These are phyloP conservation scores for Lacerta viridis DNA, from an alignment of 2,797 vertebrate genomes.

Conservation along the genomic window DNA sequence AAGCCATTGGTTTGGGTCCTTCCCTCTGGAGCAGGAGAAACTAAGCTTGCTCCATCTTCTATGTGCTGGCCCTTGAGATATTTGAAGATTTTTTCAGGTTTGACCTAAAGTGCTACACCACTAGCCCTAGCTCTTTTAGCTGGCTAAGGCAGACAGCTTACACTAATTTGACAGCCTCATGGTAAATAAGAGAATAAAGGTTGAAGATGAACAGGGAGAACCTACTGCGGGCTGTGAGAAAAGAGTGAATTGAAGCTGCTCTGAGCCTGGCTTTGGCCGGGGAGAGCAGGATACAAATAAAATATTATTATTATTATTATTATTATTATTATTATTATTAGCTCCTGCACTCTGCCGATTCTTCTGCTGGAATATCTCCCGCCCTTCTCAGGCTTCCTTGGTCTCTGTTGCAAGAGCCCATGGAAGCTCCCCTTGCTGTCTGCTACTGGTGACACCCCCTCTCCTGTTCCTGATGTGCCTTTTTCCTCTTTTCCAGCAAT, in stretches of 20 bases:
- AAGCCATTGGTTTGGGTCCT: too few relatives aligned
- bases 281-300: too few relatives aligned
- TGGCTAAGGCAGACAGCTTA: not conserved
- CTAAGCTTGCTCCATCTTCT: too few relatives aligned
- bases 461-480: not conserved
- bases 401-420: not conserved
- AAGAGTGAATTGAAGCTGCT: not conserved
- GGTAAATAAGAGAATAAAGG: not conserved
- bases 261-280: too few relatives aligned
- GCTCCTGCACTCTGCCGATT: not conserved
- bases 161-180: not conserved
- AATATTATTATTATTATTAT: too few relatives aligned
- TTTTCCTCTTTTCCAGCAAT: slow-evolving; percentile 75
- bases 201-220: not conserved
- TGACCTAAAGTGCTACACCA: not conserved
- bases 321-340: too few relatives aligned
- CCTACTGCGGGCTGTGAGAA: not conserved
- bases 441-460: not conserved
- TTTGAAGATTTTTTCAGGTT: not conserved
- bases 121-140: not conserved
- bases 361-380: not conserved
- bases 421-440: not conserved
- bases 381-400: not conserved
- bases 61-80: too few relatives aligned
- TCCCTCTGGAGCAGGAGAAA: too few relatives aligned